Conservation (phyloP, 2,113 vertebrate species). For the Dicrurus megarhynchus region DNA sequence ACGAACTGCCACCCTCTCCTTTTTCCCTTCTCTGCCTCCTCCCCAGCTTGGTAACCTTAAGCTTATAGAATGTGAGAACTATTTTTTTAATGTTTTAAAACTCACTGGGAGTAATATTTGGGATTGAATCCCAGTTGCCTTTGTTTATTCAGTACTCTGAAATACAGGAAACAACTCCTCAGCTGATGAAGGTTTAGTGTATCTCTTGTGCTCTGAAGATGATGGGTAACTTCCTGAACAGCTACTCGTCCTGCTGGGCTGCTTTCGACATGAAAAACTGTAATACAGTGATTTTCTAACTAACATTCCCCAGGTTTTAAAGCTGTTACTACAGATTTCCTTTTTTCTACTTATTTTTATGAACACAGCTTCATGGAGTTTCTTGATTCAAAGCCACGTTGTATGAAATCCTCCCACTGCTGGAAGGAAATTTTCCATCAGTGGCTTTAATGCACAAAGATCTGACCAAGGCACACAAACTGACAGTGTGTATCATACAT, state of each 20-base stretch:
- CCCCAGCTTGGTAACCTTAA: background rate
- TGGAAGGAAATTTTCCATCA: background rate
- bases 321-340: background rate
- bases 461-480: background rate
- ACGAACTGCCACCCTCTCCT: background rate
- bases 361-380: background rate
- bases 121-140: background rate
- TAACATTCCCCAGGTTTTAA: background rate
- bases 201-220: background rate
- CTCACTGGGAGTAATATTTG: background rate
- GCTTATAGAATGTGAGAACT: background rate
- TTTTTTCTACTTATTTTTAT: background rate
- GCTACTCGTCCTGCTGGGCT: background rate
- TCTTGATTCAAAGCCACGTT: background rate
- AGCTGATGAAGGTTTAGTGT: background rate
- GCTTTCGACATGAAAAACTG: background rate
- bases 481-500: fast-evolving
- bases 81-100: background rate
- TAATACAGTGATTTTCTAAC: background rate
- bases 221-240: background rate
- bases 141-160: background rate
- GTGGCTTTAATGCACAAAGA: background rate
- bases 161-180: constrained; percentile 23
- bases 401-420: background rate
- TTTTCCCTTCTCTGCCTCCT: background rate